These are phyloP conservation scores for Campoplex nolae DNA, from an alignment of 2,888 invertebrate species.

Conservation along the genomic window DNA sequence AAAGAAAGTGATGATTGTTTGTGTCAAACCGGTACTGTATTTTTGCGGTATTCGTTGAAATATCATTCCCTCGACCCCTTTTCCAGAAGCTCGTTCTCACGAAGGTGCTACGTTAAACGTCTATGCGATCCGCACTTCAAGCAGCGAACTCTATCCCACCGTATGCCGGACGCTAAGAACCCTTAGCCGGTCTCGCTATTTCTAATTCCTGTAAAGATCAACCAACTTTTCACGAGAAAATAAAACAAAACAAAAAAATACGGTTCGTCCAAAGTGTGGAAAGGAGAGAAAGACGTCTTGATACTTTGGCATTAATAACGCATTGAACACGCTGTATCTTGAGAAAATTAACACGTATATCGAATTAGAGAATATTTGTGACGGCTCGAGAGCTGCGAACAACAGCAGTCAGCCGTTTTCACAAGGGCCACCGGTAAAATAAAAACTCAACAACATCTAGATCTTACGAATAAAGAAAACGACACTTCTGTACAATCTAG, in stretches of 20 bases:
- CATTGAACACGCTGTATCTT: neutral
- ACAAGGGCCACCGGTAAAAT: slow-evolving; percentile 65
- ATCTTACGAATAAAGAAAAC: neutral
- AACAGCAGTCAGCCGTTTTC: slow-evolving; percentile 63
- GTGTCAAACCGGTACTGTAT: slow-evolving; percentile 8
- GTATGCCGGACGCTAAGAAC: slow-evolving; percentile 12
- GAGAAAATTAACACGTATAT: slow-evolving; percentile 65
- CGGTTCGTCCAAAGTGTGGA: neutral
- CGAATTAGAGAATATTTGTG: slow-evolving; percentile 64
- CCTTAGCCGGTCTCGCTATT: slow-evolving; percentile 44
- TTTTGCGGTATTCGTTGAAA: slow-evolving; percentile 42
- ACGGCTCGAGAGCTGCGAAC: slow-evolving; percentile 64
- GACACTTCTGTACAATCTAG: neutral
- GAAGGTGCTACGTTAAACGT: slow-evolving; percentile 55
- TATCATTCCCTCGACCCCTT: slow-evolving; percentile 49
- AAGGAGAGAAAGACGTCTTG: slow-evolving; percentile 22
- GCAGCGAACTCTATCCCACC: slow-evolving; percentile 28
- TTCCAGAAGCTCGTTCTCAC: slow-evolving; percentile 60
- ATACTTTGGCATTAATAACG: slow-evolving; percentile 47
- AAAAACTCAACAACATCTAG: slow-evolving; percentile 14
- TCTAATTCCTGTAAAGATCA: slow-evolving; percentile 43
- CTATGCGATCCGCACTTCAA: slow-evolving; percentile 43
- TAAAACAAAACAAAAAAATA: neutral
- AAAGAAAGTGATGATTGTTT: neutral
- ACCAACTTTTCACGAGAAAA: slow-evolving; percentile 29